These are phyloP conservation scores for Cheilinus undulatus DNA, from an alignment of 2,113 vertebrate genomes.

Conservation along the genomic window DNA sequence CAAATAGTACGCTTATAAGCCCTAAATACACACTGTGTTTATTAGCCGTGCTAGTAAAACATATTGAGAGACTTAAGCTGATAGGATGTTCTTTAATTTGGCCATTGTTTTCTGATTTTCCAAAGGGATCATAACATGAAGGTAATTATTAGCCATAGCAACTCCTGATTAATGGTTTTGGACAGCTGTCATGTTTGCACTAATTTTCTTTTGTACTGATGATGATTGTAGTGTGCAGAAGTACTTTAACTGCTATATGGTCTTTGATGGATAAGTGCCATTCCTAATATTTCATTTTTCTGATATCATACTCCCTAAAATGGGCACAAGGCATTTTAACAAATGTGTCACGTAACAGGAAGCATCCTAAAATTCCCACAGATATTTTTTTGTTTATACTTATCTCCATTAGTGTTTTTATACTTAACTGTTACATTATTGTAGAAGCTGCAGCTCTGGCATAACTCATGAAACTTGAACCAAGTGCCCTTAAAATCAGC, in stretches of 20 bases:
- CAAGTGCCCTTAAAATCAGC: slow-evolving; percentile 71
- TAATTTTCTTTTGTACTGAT: background rate
- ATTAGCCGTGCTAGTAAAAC: background rate
- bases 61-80: background rate
- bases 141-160: background rate
- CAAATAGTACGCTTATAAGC: background rate
- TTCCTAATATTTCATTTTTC: too few species aligned
- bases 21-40: background rate
- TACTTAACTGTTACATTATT: slow-evolving; percentile 16
- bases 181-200: slow-evolving; percentile 4
- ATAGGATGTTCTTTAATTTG: background rate
- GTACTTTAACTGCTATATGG: background rate
- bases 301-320: too few species aligned
- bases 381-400: background rate
- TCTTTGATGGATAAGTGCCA: background rate
- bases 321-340: background rate
- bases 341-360: background rate
- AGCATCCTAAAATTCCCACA: background rate
- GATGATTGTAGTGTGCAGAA: background rate
- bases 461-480: background rate
- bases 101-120: background rate
- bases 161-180: slow-evolving; percentile 33
- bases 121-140: slow-evolving; percentile 34
- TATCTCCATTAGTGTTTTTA: slow-evolving; percentile 5
- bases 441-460: background rate